Conservation (phyloP, 2,797 vertebrate species). For the Falco novaeseelandiae region DNA sequence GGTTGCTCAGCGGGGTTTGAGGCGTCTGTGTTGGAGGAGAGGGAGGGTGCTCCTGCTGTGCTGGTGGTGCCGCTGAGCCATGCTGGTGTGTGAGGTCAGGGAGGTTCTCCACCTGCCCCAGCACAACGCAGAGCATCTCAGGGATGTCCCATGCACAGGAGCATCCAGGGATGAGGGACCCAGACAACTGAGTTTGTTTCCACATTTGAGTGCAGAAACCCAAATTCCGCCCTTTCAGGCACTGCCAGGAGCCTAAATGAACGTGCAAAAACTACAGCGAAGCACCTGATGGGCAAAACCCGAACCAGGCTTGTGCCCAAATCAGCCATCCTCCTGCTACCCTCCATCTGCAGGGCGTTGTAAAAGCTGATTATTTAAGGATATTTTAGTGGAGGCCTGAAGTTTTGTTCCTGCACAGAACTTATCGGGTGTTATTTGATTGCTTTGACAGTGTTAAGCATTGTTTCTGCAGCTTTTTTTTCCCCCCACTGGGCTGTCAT, state of each 20-base stretch:
- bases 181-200: not conserved
- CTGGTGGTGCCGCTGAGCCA: fast-evolving
- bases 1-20: fast-evolving
- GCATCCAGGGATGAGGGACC: not conserved
- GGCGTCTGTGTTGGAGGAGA: not conserved
- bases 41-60: not conserved
- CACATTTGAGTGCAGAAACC: not conserved
- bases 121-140: not conserved
- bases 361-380: not conserved
- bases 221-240: not conserved
- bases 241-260: not conserved
- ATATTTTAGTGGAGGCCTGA: not conserved
- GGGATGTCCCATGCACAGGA: not conserved
- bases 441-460: not conserved
- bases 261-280: not conserved
- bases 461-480: conserved; percentile 7
- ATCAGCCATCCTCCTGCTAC: not conserved
- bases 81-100: fast-evolving
- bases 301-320: not conserved
- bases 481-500: not conserved
- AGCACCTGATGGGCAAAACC: not conserved
- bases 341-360: fast-evolving
- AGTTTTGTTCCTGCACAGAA: not conserved
- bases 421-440: not conserved
- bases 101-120: not conserved